Evolutionary conservation across 2,888 invertebrate genomes (phyloP).

Genomic region (Nemoura dubitans): DNA sequence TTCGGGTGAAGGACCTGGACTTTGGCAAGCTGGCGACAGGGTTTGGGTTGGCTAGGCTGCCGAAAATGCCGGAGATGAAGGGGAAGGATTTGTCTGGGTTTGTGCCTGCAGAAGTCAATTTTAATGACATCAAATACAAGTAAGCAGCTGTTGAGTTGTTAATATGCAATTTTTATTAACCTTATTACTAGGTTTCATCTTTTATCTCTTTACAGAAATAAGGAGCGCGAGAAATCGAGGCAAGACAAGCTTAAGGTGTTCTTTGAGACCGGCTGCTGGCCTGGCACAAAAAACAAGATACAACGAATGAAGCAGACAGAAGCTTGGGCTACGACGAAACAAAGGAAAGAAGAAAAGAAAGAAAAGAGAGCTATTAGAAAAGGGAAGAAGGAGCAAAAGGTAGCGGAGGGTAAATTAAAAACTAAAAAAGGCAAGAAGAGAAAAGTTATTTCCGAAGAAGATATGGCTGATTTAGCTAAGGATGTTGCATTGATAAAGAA

Average conservation of each 20-base stretch:
- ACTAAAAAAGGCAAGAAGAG: slow-evolving; percentile 60
- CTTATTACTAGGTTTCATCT: too few species aligned
- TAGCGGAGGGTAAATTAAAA: slow-evolving; percentile 58
- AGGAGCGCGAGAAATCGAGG: slow-evolving; percentile 74
- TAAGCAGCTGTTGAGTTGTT: slow-evolving; percentile 48
- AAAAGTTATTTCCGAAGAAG: slow-evolving; percentile 73
- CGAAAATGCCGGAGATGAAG: slow-evolving; percentile 94
- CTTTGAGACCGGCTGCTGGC: slow-evolving; percentile 80
- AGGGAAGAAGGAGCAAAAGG: slow-evolving; percentile 62
- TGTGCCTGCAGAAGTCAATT: slow-evolving; percentile 69
- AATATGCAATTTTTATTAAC: neutral
- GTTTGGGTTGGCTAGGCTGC: slow-evolving; percentile 90
- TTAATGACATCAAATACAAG: slow-evolving; percentile 78
- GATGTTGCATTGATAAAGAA: slow-evolving; percentile 74
- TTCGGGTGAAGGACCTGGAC: slow-evolving; percentile 88
- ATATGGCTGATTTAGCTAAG: slow-evolving; percentile 78
- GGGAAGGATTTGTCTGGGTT: slow-evolving; percentile 68
- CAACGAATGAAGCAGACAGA: slow-evolving; percentile 69
- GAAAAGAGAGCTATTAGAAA: slow-evolving; percentile 71
- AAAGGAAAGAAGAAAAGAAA: slow-evolving; percentile 72
- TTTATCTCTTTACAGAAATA: neutral
- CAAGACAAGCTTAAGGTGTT: slow-evolving; percentile 75
- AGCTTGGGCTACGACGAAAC: slow-evolving; percentile 82
- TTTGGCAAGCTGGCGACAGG: slow-evolving; percentile 84
- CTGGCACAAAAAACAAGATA: slow-evolving; percentile 66